These are phyloP conservation scores for Andrena praecox DNA, from an alignment of 2,888 invertebrate species.

Conservation along the genomic window DNA sequence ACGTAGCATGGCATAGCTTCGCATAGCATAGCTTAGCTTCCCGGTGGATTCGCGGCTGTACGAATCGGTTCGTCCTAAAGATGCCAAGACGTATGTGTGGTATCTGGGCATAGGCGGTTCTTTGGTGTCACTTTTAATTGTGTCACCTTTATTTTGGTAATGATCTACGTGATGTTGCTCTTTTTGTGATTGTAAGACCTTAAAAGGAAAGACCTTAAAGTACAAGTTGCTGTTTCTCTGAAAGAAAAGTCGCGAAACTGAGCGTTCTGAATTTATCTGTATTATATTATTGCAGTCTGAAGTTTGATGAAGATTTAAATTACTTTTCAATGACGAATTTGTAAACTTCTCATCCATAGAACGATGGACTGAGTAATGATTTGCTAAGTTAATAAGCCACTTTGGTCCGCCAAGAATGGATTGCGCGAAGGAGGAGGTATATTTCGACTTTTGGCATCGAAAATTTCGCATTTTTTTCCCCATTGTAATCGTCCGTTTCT, in stretches of 20 bases:
- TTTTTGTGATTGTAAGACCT: no score
- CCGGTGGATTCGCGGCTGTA: no score
- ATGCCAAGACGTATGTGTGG: no score
- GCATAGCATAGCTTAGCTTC: no score
- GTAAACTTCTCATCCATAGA: no score
- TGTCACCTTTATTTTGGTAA: background rate
- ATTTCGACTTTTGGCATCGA: background rate
- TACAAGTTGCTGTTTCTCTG: no score
- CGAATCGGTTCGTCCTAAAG: no score
- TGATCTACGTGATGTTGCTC: background rate
- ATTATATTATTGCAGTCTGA: background rate
- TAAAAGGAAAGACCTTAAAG: no score
- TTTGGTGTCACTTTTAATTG: background rate
- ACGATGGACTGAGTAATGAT: background rate
- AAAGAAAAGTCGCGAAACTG: background rate
- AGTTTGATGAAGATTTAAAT: background rate
- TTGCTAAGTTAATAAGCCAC: background rate
- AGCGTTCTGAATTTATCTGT: constrained; percentile 13
- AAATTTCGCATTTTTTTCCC: background rate
- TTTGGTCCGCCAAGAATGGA: constrained; percentile 18
- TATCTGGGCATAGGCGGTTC: no score
- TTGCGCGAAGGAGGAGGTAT: constrained; percentile 44
- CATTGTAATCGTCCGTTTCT: constrained; percentile 16
- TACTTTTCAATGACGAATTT: background rate
- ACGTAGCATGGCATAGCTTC: no score